Base-by-base conservation (phyloP, 2,113 vertebrate species). In the Myotis brandtii region DNA sequence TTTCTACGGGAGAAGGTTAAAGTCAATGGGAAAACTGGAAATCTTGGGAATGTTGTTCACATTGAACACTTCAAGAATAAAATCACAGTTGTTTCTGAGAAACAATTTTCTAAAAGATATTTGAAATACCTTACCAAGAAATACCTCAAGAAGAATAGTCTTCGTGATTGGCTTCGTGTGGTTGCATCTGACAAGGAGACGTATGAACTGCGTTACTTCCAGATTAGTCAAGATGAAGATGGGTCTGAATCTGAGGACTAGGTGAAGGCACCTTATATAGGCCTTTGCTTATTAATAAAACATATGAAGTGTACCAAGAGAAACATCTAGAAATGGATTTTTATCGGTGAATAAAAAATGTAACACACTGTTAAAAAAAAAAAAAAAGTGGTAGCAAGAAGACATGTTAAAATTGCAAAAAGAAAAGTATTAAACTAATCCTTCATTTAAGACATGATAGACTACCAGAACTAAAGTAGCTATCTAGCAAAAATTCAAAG, bases 101-200 rank as follows among this genome's bases (percentile, higher is more conserved):
- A 99, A 92, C 99, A 99, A 89, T 99, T 99, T 91, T 99, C 99
- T 34, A 99, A 52, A 96, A 99, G 99, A 98, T 99, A 99, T 96
- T 99, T 99, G 75, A 99, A 99, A 95, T 99, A 99, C 95, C 98
- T 99, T 76, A 99, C 99, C 0, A 99, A 99, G 98, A 99, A 99
- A 97, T 99, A 99, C 97, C 99, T 99, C 83, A 99, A 99, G 98
- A 99, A 99, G 98, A 99, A 99, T 97, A 99, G 99, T 88, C 99
- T 99, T 75, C 99, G 99, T 17, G 99, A 99, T 97, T 99, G 99
- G 99, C 98, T 99, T 81, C 98, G 99, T 1, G 99, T 99, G 0
- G 99, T 99, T 12, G 99, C 99, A 0, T 99, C 99, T 0, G 98
- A 99, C 97, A 99, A 99, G 97, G 99, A 99, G 97, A 99, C 99